Evolutionary conservation across 2,797 vertebrate genomes (phyloP).

Genomic region (Catharus ustulatus): DNA sequence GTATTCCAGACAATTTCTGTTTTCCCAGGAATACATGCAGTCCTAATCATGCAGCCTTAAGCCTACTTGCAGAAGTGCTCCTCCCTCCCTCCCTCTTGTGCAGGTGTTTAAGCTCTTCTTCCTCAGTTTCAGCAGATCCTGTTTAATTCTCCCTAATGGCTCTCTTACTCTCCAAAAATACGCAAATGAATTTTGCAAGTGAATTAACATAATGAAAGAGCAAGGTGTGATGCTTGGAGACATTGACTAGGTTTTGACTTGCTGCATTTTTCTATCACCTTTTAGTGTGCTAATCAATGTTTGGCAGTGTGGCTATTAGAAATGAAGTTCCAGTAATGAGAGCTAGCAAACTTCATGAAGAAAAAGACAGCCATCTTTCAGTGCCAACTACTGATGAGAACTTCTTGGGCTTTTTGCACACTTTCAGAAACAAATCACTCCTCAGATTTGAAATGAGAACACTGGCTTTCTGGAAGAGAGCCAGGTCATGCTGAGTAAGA

Average conservation of each 20-base stretch:
- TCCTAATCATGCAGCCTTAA: neutral
- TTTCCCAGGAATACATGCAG: constrained; percentile 14
- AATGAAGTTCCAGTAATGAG: neutral
- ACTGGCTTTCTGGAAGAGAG: neutral
- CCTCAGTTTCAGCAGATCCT: neutral
- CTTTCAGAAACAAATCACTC: constrained; percentile 6
- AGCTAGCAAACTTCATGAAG: neutral
- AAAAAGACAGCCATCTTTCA: neutral
- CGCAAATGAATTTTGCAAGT: constrained; percentile 1
- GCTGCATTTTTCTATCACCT: neutral
- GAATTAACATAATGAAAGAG: neutral
- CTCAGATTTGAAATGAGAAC: constrained; percentile 6
- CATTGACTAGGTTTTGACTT: neutral
- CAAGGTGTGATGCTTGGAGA: neutral
- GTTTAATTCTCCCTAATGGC: neutral
- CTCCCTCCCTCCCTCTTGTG: neutral
- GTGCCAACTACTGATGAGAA: neutral
- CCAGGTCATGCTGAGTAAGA: neutral
- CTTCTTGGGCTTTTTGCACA: neutral
- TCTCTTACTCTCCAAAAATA: neutral
- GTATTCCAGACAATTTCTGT: constrained; percentile 41
- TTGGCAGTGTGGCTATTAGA: neutral
- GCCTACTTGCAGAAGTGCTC: neutral
- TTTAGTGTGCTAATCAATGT: neutral
- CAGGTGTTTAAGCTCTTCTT: constrained; percentile 21